Conservation (phyloP, 2,888 invertebrate genomes). For the Subacronicta megacephala region DNA sequence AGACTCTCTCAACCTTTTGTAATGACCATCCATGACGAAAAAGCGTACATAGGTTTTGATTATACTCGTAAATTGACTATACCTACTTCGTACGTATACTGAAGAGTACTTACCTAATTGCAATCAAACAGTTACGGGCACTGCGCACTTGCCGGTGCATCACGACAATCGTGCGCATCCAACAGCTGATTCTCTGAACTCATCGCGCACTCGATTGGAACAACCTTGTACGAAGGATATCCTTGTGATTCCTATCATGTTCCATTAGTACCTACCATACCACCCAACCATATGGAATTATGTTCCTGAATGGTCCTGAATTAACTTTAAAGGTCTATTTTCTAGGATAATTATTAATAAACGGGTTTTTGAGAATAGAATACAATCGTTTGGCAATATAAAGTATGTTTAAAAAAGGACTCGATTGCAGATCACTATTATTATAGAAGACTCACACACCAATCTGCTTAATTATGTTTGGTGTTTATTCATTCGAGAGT, state of each 20-base stretch:
- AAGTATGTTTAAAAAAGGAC: too few relatives aligned
- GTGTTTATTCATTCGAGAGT: slow-evolving; percentile 18
- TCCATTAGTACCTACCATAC: neutral
- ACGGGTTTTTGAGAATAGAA: too few relatives aligned
- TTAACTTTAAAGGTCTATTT: too few relatives aligned
- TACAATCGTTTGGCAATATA: too few relatives aligned
- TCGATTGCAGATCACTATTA: too few relatives aligned
- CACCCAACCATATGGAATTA: too few relatives aligned
- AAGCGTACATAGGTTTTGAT: neutral
- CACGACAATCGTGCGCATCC: slow-evolving; percentile 28
- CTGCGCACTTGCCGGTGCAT: slow-evolving; percentile 18
- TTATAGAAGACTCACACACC: neutral
- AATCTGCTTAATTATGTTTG: slow-evolving; percentile 2
- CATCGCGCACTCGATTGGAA: slow-evolving; percentile 13
- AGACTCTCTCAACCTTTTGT: too few relatives aligned
- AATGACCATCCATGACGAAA: too few relatives aligned
- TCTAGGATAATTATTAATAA: too few relatives aligned
- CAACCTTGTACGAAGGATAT: slow-evolving; percentile 16
- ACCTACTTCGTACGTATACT: slow-evolving; percentile 6
- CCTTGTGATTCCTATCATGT: slow-evolving; percentile 2
- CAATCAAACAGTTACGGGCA: slow-evolving; percentile 8
- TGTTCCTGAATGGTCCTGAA: neutral
- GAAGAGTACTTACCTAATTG: slow-evolving; percentile 7
- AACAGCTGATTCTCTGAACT: slow-evolving; percentile 33
- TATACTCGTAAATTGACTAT: too few relatives aligned